A percentile compares a stretch with the other conserved stretches of the same genome.
phyloP scores from a whole-genome alignment of 1,140 invertebrate genomes.

The Pemphigus obesinymphae region DNA sequence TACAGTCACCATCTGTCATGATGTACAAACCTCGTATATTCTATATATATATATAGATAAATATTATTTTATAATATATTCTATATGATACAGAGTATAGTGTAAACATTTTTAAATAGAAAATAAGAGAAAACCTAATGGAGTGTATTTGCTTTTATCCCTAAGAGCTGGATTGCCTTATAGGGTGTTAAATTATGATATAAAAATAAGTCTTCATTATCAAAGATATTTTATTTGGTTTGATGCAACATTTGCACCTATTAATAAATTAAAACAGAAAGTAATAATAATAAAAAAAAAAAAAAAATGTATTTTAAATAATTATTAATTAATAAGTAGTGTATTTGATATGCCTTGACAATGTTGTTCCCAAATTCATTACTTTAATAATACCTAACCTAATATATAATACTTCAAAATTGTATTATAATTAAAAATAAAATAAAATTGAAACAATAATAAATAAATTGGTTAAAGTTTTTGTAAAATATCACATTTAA shows the following conservation, averaged over 20 bases:
- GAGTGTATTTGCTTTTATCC: neutral
- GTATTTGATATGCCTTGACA: slow-evolving; percentile 12
- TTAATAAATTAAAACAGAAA: neutral
- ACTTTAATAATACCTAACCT: neutral
- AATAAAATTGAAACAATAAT: slow-evolving; percentile 19
- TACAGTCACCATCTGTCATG: no score
- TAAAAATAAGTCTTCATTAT: slow-evolving; percentile 1
- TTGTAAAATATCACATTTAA: slow-evolving; percentile 33
- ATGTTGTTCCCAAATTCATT: slow-evolving; percentile 19
- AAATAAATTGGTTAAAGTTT: neutral
- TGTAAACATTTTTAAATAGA: no score
- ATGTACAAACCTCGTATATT: no score
- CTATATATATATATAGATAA: no score
- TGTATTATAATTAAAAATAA: neutral
- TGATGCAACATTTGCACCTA: neutral
- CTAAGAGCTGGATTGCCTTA: neutral
- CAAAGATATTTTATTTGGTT: neutral
- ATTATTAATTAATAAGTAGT: slow-evolving; percentile 17
- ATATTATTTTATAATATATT: no score
- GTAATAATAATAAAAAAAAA: neutral
- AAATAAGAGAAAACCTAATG: neutral
- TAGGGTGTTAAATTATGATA: neutral
- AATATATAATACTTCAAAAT: neutral
- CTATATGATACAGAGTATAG: no score
- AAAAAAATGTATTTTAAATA: neutral